A percentile compares a stretch with the other conserved stretches of the same genome.
phyloP scores from a whole-genome alignment of 2,797 vertebrate genomes.

The Anniella stebbinsi region DNA sequence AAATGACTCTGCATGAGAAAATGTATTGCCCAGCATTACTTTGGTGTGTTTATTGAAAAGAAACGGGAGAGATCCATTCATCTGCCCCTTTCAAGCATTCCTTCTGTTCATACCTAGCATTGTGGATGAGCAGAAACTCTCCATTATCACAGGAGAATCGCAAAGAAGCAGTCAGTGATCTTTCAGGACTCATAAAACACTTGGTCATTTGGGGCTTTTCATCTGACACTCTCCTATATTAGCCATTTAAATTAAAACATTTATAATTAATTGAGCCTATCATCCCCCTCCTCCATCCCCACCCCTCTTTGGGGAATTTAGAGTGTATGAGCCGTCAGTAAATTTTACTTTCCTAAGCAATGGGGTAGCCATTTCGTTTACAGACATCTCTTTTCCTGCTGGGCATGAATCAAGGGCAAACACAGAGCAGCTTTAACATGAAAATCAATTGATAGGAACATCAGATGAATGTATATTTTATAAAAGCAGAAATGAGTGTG shows the following conservation, averaged over 20 bases:
- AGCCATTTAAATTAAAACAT: conserved; percentile 76
- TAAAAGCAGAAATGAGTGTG: conserved; percentile 5
- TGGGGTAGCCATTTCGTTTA: conserved; percentile 47
- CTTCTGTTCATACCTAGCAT: conserved; percentile 17
- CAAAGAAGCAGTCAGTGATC: conserved; percentile 63
- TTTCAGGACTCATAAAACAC: conserved; percentile 71
- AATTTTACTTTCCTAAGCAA: conserved; percentile 60
- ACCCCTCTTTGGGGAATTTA: conserved; percentile 47
- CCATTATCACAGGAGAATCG: conserved; percentile 54
- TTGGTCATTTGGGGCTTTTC: conserved; percentile 59
- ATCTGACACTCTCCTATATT: conserved; percentile 65
- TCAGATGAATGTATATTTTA: neutral
- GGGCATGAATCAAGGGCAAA: conserved; percentile 62
- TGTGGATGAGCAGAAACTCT: conserved; percentile 17
- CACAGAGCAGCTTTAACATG: conserved; percentile 53
- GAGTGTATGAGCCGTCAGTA: neutral
- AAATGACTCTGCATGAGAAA: conserved; percentile 30
- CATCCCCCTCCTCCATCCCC: conserved; percentile 36
- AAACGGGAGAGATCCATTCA: conserved; percentile 21
- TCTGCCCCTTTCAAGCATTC: neutral
- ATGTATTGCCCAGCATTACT: conserved; percentile 19
- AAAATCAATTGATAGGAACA: conserved; percentile 64
- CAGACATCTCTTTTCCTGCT: conserved; percentile 48
- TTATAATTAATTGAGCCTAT: conserved; percentile 78
- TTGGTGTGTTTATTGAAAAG: conserved; percentile 47